These are phyloP conservation scores for Passer domesticus DNA, from an alignment of 2,113 vertebrate genomes.

Conservation along the genomic window DNA sequence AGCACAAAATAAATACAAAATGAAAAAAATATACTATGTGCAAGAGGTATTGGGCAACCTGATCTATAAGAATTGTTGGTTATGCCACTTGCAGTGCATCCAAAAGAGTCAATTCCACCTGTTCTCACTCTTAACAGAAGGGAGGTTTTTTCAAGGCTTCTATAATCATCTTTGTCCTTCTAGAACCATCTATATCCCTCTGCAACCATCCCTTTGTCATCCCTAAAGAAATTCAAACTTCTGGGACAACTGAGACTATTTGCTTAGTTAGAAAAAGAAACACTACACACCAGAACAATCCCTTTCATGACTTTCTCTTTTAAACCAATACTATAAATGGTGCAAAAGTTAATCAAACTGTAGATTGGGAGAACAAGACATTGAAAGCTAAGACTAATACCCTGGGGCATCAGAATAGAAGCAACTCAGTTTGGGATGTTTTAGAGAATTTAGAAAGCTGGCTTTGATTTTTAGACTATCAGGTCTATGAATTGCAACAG, in stretches of 20 bases:
- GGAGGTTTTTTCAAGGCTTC: background rate
- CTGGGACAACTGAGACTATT: background rate
- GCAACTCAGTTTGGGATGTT: background rate
- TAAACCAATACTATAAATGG: background rate
- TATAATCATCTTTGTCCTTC: background rate
- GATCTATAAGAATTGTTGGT: background rate
- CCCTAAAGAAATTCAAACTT: background rate
- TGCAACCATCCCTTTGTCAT: background rate
- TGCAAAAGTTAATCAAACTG: background rate
- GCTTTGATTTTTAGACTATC: background rate
- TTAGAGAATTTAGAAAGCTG: background rate
- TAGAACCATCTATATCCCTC: background rate
- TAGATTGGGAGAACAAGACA: background rate
- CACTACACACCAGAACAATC: background rate
- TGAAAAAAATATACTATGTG: accelerated
- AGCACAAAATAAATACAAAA: background rate
- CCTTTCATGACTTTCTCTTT: background rate
- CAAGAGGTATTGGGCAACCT: background rate
- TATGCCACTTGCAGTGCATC: background rate
- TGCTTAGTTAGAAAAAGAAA: background rate
- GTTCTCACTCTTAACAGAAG: background rate
- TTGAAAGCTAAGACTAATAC: background rate
- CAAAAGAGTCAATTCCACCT: background rate
- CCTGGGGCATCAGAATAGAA: background rate
- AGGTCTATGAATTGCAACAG: background rate